Base-by-base conservation (phyloP, 2,113 vertebrate species). In the Tragelaphus strepsiceros region DNA sequence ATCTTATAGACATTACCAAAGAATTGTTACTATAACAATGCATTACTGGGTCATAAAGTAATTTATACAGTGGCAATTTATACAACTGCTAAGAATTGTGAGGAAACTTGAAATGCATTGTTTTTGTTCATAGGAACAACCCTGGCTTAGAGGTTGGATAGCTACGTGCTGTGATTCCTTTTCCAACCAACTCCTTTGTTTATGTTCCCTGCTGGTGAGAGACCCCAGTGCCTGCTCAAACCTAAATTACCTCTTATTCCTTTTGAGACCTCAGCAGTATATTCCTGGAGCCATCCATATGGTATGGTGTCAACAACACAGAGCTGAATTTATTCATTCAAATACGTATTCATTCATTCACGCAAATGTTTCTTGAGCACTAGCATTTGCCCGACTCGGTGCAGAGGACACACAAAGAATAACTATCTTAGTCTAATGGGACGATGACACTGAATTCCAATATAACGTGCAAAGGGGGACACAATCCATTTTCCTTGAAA, bases 11-110 rank as follows among this genome's bases (percentile, higher is more conserved):
- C 21, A 61, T 81, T 53, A 77, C 28, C 62, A 51, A 39, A 93
- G 53, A 59, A 81, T 96, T 88, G 71, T 89, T 91, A 89, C 51
- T 62, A 14, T 89, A 94, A 94, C 67, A 93, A 80, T 94, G n/a
- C n/a, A 58, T 94, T 84, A 51, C 78, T 64, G 46, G 88, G 78
- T 93, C 81, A 67, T 80, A 97, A 94, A 93, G 84, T 67, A 95
- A 93, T 91, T 35, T 35, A 78, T 64, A 11, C 77, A 89, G 56
- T 56, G 71, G 22, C 61, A 94, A 91, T 89, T 35, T 35, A 62
- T 59, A 62, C 46, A 43, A 59, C 61, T 80, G 78, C 46, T 58
- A 21, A 92, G 91, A 90, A 88, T 67, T 32, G 39, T 90, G 56
- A 67, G 71, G 35, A 86, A 32, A 24, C 39, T 39, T 53, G 71